A percentile compares a stretch with the other conserved stretches of the same genome.
Conservation (phyloP, 1,140 invertebrate species). For the Rhopalosiphum padi region DNA sequence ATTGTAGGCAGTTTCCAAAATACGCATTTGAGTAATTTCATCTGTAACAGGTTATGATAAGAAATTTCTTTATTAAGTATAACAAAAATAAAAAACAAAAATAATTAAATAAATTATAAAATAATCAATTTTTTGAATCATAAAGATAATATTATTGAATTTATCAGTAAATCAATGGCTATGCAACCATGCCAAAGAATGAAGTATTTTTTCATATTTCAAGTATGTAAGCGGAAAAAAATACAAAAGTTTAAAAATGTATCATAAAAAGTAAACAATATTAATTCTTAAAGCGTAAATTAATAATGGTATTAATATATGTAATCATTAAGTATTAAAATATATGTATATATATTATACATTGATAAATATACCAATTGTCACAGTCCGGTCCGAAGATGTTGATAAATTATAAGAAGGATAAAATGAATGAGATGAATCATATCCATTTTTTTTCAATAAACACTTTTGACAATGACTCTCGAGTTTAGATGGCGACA, state of each 20-base stretch:
- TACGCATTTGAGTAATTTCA: conserved; percentile 19
- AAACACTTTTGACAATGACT: neutral
- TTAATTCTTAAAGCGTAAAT: neutral
- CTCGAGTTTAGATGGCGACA: conserved; percentile 8
- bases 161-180: neutral
- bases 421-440: conserved; percentile 24
- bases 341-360: neutral
- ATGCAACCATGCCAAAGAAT: neutral
- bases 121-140: neutral
- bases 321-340: neutral
- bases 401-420: neutral
- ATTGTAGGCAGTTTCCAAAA: conserved; percentile 7
- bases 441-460: conserved; percentile 41
- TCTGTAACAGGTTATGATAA: neutral
- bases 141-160: neutral
- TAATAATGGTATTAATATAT: neutral
- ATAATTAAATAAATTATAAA: neutral
- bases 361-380: neutral
- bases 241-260: neutral
- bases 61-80: neutral
- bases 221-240: neutral
- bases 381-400: neutral
- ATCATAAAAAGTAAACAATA: neutral
- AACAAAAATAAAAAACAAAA: neutral
- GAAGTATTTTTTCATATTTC: neutral